phyloP scores from a whole-genome alignment of 30 jellyfish, hydroid and myxozoan species.

The Turritopsis rubra region DNA sequence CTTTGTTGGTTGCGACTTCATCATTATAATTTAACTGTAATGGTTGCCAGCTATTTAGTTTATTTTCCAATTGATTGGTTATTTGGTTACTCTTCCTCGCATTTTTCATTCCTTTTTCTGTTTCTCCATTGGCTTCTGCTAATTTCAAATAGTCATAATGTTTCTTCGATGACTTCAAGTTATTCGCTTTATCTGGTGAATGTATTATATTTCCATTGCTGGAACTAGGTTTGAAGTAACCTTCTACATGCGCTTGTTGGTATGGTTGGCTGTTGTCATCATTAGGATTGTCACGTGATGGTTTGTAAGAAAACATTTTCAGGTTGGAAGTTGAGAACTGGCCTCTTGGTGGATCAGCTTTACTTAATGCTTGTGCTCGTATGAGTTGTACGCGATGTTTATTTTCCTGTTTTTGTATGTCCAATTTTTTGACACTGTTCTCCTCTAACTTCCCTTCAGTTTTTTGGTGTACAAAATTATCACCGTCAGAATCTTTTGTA shows the following conservation, averaged over 20 bases:
- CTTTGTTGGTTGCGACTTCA: background rate
- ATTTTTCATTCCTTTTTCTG: background rate
- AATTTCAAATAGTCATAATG: background rate
- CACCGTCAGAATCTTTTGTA: background rate
- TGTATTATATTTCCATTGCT: background rate
- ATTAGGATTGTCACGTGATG: background rate
- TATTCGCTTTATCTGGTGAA: background rate
- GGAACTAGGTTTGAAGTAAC: background rate
- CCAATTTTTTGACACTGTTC: background rate
- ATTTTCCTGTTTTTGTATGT: constrained; percentile 13
- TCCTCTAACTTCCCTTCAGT: background rate
- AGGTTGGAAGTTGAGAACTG: constrained; percentile 31
- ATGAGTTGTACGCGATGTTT: constrained; percentile 1
- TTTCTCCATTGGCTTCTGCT: background rate
- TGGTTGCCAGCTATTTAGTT: background rate
- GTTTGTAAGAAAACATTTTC: constrained; percentile 22
- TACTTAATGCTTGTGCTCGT: constrained; percentile 24
- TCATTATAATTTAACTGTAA: background rate
- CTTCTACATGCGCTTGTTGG: background rate
- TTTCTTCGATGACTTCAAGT: background rate
- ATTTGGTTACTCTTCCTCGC: background rate
- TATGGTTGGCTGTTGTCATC: background rate
- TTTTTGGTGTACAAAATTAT: background rate
- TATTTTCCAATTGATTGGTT: background rate
- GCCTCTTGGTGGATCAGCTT: constrained; percentile 14